These are phyloP conservation scores for Epinephelus cyanopodus DNA, from an alignment of 2,113 vertebrate genomes.

Conservation along the genomic window DNA sequence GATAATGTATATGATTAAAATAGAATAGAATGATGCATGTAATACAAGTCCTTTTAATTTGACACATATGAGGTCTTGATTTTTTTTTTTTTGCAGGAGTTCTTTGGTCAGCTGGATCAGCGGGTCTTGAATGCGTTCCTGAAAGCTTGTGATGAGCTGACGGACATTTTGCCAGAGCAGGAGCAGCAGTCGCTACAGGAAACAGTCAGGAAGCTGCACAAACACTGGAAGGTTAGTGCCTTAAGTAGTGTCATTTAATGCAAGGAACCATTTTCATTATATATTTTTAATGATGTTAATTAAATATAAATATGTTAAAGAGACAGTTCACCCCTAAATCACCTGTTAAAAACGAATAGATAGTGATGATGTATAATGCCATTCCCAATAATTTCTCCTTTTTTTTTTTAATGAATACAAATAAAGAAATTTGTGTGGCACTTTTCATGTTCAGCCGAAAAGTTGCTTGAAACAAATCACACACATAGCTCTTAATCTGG, in stretches of 20 bases:
- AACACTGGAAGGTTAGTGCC: constrained; percentile 95
- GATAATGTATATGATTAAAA: background rate
- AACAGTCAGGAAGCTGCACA: constrained; percentile 94
- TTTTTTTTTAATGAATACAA: background rate
- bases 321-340: too few relatives aligned
- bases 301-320: too few relatives aligned
- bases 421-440: background rate
- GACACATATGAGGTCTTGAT: background rate
- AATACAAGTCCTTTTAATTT: background rate
- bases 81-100: constrained; percentile 89
- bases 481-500: background rate
- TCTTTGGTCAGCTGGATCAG: constrained; percentile 95
- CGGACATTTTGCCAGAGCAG: constrained; percentile 95
- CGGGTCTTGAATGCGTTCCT: constrained; percentile 94
- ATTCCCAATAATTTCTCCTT: background rate
- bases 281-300: too few relatives aligned
- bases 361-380: background rate
- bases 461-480: background rate
- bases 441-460: background rate
- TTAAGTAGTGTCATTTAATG: background rate
- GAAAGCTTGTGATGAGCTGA: constrained; percentile 97
- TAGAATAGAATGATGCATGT: background rate
- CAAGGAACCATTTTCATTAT: background rate
- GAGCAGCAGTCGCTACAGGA: constrained; percentile 95
- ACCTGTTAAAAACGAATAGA: too few relatives aligned